phyloP scores from a whole-genome alignment of 2,113 vertebrate genomes.

The Marmota flaviventris region DNA sequence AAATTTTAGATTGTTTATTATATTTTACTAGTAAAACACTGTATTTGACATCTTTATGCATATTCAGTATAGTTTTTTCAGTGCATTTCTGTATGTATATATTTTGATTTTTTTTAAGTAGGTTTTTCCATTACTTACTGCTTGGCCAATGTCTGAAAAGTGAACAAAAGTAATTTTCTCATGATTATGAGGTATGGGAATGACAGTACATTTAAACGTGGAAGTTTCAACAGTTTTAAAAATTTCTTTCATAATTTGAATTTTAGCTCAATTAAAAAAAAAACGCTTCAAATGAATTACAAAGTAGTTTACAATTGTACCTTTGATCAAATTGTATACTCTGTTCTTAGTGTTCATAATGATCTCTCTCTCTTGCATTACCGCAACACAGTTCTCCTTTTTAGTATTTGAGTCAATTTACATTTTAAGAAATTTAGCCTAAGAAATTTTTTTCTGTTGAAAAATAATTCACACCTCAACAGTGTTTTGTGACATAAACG shows the following conservation, averaged over 20 bases:
- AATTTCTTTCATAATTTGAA: conserved; percentile 49
- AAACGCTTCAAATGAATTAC: not conserved
- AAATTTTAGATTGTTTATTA: not conserved
- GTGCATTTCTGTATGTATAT: not conserved
- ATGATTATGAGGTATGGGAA: conserved; percentile 6
- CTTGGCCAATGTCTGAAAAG: conserved; percentile 39
- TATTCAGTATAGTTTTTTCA: not conserved
- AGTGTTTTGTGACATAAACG: not conserved
- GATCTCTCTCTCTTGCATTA: not conserved
- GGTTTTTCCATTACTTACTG: not conserved
- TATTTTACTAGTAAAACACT: not conserved
- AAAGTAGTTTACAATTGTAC: not conserved
- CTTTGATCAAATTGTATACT: not conserved
- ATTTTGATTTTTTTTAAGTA: conserved; percentile 12
- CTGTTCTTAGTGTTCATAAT: not conserved
- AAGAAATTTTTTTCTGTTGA: not conserved
- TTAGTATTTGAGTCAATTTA: not conserved
- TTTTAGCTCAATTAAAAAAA: not conserved
- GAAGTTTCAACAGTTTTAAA: not conserved
- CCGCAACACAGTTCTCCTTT: not conserved
- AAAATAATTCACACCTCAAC: not conserved
- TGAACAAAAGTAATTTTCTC: conserved; percentile 43
- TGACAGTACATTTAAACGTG: conserved; percentile 29
- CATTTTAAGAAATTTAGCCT: not conserved
- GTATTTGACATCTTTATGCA: not conserved